phyloP scores from a whole-genome alignment of 2,113 vertebrate species.

The Chaetura pelagica region DNA sequence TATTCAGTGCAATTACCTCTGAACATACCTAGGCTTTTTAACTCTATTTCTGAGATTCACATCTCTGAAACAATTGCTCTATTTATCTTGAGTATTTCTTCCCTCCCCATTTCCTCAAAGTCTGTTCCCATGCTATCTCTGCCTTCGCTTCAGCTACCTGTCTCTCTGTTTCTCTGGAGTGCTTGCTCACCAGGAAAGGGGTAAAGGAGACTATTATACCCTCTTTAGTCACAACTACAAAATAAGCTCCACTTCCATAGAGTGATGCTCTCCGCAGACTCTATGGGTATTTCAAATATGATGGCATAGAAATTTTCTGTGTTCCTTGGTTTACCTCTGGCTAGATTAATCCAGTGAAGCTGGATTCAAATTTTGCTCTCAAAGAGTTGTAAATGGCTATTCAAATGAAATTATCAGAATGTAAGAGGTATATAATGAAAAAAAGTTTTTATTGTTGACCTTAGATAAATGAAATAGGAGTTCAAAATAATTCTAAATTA shows the following conservation, averaged over 20 bases:
- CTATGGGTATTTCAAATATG: neutral
- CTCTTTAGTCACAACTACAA: neutral
- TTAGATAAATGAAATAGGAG: neutral
- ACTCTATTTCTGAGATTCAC: neutral
- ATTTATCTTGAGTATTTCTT: slow-evolving; percentile 2
- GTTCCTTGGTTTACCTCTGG: neutral
- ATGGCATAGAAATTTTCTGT: neutral
- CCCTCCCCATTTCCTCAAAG: neutral
- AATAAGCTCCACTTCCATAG: neutral
- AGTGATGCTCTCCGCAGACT: neutral
- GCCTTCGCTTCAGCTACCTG: neutral
- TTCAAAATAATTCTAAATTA: neutral
- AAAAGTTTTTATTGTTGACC: neutral
- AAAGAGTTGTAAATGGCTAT: neutral
- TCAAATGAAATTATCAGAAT: neutral
- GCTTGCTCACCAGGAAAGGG: neutral
- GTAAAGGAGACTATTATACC: neutral
- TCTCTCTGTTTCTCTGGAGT: neutral
- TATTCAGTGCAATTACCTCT: slow-evolving; percentile 17
- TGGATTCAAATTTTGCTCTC: neutral
- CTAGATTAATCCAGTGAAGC: neutral
- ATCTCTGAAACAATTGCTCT: neutral
- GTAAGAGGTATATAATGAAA: neutral
- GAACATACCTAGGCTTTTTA: neutral
- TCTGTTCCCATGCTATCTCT: neutral